phyloP scores from a whole-genome alignment of 2,888 invertebrate genomes.

The Mycalesis mineus region DNA sequence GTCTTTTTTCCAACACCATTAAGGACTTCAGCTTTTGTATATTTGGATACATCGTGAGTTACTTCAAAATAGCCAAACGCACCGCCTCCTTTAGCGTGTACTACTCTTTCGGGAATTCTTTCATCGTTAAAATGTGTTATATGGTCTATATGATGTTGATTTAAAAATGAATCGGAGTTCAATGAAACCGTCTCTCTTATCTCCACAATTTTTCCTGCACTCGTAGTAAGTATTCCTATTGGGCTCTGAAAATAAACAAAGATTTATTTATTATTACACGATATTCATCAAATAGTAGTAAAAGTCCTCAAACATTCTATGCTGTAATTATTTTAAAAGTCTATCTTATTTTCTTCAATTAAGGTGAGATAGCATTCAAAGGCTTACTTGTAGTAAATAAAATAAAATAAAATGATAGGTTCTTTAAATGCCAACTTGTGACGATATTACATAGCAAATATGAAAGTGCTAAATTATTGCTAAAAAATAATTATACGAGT shows the following conservation, averaged over 20 bases:
- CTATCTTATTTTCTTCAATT: too few species aligned
- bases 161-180: conserved; percentile 78
- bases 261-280: too few species aligned
- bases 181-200: conserved; percentile 83
- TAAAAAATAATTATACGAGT: too few species aligned
- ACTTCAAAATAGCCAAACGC: conserved; percentile 90
- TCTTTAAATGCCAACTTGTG: too few species aligned
- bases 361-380: too few species aligned
- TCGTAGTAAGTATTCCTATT: conserved; percentile 81
- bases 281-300: too few species aligned
- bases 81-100: conserved; percentile 94
- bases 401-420: too few species aligned
- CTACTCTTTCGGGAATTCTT: conserved; percentile 93
- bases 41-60: conserved; percentile 87
- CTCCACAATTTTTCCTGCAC: conserved; percentile 86
- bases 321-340: too few species aligned
- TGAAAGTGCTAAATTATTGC: too few species aligned
- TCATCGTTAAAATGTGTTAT: conserved; percentile 87
- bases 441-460: too few species aligned
- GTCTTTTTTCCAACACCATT: conserved; percentile 85
- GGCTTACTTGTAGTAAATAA: too few species aligned
- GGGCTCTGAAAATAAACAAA: conserved; percentile 54
- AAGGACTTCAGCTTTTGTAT: conserved; percentile 86
- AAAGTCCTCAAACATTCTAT: too few species aligned
- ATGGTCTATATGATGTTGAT: conserved; percentile 35